Conservation (phyloP, 2,888 invertebrate species). For the Allacma fusca region DNA sequence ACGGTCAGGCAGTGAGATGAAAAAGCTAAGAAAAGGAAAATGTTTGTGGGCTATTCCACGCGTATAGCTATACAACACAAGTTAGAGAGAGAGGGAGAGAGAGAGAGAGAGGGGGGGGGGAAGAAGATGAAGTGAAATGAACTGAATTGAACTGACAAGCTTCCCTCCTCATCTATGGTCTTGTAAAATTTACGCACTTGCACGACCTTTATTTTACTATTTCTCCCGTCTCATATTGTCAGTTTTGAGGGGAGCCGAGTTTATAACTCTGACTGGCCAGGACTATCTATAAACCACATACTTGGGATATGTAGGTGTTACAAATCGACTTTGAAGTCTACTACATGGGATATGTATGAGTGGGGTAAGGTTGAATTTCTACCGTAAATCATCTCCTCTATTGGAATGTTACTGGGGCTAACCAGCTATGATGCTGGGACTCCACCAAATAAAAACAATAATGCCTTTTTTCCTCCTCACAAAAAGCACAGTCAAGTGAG, state of each 20-base stretch:
- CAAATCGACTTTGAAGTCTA: too few species aligned
- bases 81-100: background rate
- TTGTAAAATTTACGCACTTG: constrained; percentile 25
- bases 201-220: background rate
- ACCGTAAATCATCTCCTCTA: constrained; percentile 1
- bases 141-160: constrained; percentile 38
- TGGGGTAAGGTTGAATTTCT: too few species aligned
- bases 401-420: background rate
- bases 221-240: background rate
- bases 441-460: constrained; percentile 6
- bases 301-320: too few species aligned
- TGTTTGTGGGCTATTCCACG: constrained; percentile 33
- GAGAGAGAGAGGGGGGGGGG: background rate
- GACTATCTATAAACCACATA: too few species aligned
- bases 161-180: constrained; percentile 29
- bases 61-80: too few species aligned
- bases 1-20: constrained; percentile 26
- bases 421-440: background rate
- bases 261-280: too few species aligned
- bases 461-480: background rate
- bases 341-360: too few species aligned
- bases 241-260: too few species aligned
- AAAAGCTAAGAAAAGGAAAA: constrained; percentile 23
- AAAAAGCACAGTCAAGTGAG: background rate
- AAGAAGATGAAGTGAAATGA: constrained; percentile 32